Conservation (phyloP, 2,888 invertebrate species). For the Hemistola chrysoprasaria region DNA sequence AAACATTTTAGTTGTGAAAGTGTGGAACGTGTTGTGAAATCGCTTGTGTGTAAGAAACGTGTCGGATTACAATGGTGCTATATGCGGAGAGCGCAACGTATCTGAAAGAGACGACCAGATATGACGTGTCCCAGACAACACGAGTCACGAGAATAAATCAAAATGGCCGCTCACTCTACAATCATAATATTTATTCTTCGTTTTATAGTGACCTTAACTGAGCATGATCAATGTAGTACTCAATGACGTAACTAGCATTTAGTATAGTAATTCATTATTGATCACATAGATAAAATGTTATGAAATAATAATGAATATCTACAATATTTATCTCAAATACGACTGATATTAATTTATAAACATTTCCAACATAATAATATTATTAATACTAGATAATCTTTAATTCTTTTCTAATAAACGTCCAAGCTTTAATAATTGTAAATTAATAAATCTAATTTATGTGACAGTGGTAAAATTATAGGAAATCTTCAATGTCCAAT, state of each 20-base stretch:
- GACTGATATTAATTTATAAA: conserved; percentile 43
- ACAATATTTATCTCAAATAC: conserved; percentile 34
- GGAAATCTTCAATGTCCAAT: conserved; percentile 13
- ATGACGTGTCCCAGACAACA: conserved; percentile 76
- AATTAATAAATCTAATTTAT: conserved; percentile 13
- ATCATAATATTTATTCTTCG: conserved; percentile 82
- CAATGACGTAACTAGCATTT: conserved; percentile 73
- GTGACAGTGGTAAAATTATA: conserved; percentile 13
- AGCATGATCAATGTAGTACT: conserved; percentile 79
- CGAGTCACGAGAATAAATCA: conserved; percentile 80
- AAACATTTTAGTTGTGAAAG: conserved; percentile 81
- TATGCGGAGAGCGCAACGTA: conserved; percentile 79
- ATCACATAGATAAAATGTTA: no score
- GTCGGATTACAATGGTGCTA: conserved; percentile 83
- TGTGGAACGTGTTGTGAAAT: conserved; percentile 81
- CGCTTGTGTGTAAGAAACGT: conserved; percentile 80
- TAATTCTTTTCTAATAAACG: conserved; percentile 17
- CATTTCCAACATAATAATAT: conserved; percentile 51
- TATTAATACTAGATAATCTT: conserved; percentile 20
- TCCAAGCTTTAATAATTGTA: conserved; percentile 45
- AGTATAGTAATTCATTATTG: conserved; percentile 34
- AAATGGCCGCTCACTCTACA: conserved; percentile 80
- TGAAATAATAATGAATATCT: conserved; percentile 17
- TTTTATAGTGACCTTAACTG: conserved; percentile 79
- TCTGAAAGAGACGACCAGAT: conserved; percentile 70